phyloP scores from a whole-genome alignment of 2,797 vertebrate genomes.

The Apogon hyalosoma region DNA sequence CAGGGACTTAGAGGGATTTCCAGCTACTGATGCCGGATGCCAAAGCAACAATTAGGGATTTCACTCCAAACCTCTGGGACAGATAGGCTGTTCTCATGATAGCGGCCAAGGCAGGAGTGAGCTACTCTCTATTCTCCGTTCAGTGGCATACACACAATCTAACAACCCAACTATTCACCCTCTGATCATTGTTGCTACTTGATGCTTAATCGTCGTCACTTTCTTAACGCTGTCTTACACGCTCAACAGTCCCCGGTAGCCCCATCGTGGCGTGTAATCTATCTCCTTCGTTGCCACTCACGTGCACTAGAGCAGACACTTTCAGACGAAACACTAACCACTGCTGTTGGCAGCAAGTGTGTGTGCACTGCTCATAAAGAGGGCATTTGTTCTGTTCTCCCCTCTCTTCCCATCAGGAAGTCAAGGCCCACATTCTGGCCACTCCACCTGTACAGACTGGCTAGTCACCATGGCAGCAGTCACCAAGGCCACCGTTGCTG shows the following conservation, averaged over 20 bases:
- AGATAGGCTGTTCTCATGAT: slow-evolving; percentile 60
- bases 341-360: slow-evolving; percentile 56
- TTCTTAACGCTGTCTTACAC: slow-evolving; percentile 50
- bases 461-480: slow-evolving; percentile 81
- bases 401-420: slow-evolving; percentile 80
- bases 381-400: slow-evolving; percentile 77
- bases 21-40: slow-evolving; percentile 77
- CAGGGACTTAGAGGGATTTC: slow-evolving; percentile 80
- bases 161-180: slow-evolving; percentile 51
- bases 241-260: slow-evolving; percentile 40
- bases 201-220: slow-evolving; percentile 55
- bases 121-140: slow-evolving; percentile 30
- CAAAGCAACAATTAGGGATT: slow-evolving; percentile 80
- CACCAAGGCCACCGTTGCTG: slow-evolving; percentile 80
- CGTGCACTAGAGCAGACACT: slow-evolving; percentile 56
- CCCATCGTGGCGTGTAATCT: slow-evolving; percentile 58
- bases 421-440: slow-evolving; percentile 77
- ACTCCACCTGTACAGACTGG: slow-evolving; percentile 85
- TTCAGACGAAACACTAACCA: slow-evolving; percentile 69
- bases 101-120: slow-evolving; percentile 51
- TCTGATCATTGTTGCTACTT: slow-evolving; percentile 50
- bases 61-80: slow-evolving; percentile 70
- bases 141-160: slow-evolving; percentile 49
- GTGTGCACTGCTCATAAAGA: slow-evolving; percentile 74
- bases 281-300: slow-evolving; percentile 59